These are phyloP conservation scores for Anthonomus grandis DNA, from an alignment of 1,140 invertebrate genomes.

Conservation along the genomic window DNA sequence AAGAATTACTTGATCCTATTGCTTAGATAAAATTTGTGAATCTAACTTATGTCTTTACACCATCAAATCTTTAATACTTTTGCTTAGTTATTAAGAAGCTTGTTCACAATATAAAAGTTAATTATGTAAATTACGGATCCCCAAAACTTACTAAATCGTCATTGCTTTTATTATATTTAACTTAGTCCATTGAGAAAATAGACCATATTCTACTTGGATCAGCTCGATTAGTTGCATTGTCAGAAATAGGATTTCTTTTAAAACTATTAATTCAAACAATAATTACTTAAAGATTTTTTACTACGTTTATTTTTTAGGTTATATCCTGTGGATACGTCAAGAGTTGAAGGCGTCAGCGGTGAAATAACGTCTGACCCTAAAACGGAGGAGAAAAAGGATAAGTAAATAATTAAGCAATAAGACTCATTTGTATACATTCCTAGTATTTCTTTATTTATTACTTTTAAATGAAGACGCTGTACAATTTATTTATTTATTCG, in stretches of 20 bases:
- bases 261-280: not conserved
- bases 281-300: not conserved
- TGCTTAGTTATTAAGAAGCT: too few relatives aligned
- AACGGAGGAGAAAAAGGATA: constrained; percentile 1
- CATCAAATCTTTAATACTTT: too few relatives aligned
- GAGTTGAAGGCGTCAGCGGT: constrained; percentile 63
- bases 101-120: too few relatives aligned
- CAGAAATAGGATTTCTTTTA: not conserved
- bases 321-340: constrained; percentile 89
- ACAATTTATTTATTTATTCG: too few relatives aligned
- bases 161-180: not conserved
- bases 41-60: too few relatives aligned
- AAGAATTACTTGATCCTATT: too few relatives aligned
- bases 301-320: constrained; percentile 58
- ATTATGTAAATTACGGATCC: not conserved
- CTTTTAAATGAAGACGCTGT: too few relatives aligned
- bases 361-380: constrained; percentile 16
- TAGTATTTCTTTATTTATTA: too few relatives aligned
- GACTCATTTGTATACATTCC: too few relatives aligned
- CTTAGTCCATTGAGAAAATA: not conserved
- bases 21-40: too few relatives aligned
- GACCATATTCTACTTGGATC: too few relatives aligned
- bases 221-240: not conserved
- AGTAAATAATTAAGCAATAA: too few relatives aligned
- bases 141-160: not conserved